Conservation (phyloP, 2,888 invertebrate genomes). For the Pheosia tremula region DNA sequence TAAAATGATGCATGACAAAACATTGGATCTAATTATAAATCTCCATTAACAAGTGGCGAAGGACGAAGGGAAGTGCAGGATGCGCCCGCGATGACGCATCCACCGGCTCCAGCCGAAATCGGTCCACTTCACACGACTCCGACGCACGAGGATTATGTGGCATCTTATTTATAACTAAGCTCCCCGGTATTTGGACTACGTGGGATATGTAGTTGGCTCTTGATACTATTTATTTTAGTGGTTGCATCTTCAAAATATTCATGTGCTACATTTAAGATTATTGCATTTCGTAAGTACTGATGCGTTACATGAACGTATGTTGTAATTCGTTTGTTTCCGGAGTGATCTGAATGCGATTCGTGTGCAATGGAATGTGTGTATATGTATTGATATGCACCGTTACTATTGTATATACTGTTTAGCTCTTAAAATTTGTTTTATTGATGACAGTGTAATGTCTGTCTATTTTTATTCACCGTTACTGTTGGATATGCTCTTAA, state of each 20-base stretch:
- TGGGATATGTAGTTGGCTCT: constrained; percentile 42
- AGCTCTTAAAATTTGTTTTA: too few species aligned
- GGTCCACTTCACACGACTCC: constrained; percentile 65
- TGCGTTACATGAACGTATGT: not conserved
- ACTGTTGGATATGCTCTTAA: too few species aligned
- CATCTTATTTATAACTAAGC: constrained; percentile 58
- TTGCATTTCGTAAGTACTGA: not conserved
- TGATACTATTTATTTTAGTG: constrained; percentile 36
- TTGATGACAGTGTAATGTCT: too few species aligned
- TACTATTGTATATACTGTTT: not conserved
- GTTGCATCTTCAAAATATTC: constrained; percentile 20
- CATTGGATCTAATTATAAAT: constrained; percentile 59
- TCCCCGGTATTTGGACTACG: constrained; percentile 48
- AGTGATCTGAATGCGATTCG: constrained; percentile 5
- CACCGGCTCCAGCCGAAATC: constrained; percentile 40
- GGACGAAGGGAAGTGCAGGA: constrained; percentile 56
- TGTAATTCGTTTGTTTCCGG: not conserved
- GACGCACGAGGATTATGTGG: constrained; percentile 43
- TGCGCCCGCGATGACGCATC: constrained; percentile 55
- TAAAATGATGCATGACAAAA: constrained; percentile 47
- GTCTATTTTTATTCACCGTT: too few species aligned
- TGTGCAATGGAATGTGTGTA: not conserved
- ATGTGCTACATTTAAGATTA: not conserved
- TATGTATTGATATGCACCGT: not conserved
- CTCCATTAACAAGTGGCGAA: constrained; percentile 58